Evolutionary conservation across 2,888 invertebrate species (phyloP).

Genomic region (Crocallis elinguaria): DNA sequence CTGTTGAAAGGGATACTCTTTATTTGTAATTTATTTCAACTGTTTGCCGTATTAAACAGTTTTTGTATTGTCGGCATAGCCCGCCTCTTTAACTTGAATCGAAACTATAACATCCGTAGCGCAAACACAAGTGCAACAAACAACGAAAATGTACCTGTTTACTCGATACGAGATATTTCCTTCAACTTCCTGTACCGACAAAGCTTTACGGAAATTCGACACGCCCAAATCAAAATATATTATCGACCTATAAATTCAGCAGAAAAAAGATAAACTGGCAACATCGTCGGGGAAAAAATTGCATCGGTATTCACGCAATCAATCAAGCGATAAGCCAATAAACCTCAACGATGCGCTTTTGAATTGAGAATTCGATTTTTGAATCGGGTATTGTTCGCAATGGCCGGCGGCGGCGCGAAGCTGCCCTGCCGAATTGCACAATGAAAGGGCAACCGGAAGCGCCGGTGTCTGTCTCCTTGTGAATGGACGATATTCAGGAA

Average conservation of each 20-base stretch:
- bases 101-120: constrained; percentile 69
- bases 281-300: constrained; percentile 51
- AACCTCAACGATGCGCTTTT: constrained; percentile 85
- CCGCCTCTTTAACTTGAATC: constrained; percentile 53
- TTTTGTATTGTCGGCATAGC: constrained; percentile 48
- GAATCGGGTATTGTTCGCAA: constrained; percentile 71
- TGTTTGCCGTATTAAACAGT: constrained; percentile 44
- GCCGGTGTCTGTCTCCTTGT: constrained; percentile 77
- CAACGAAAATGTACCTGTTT: constrained; percentile 61
- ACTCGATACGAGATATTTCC: constrained; percentile 54
- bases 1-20: constrained; percentile 13
- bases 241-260: constrained; percentile 57
- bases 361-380: constrained; percentile 81
- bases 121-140: constrained; percentile 79
- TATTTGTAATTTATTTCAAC: constrained; percentile 12
- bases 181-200: constrained; percentile 78
- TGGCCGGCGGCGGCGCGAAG: constrained; percentile 76
- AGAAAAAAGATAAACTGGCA: constrained; percentile 49
- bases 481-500: constrained; percentile 74
- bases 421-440: constrained; percentile 76
- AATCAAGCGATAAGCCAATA: constrained; percentile 85
- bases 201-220: constrained; percentile 71
- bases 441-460: constrained; percentile 80
- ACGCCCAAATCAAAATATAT: constrained; percentile 84
- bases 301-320: constrained; percentile 80